Evolutionary conservation across 2,888 invertebrate genomes (phyloP).

Genomic region (Apamea sordens): DNA sequence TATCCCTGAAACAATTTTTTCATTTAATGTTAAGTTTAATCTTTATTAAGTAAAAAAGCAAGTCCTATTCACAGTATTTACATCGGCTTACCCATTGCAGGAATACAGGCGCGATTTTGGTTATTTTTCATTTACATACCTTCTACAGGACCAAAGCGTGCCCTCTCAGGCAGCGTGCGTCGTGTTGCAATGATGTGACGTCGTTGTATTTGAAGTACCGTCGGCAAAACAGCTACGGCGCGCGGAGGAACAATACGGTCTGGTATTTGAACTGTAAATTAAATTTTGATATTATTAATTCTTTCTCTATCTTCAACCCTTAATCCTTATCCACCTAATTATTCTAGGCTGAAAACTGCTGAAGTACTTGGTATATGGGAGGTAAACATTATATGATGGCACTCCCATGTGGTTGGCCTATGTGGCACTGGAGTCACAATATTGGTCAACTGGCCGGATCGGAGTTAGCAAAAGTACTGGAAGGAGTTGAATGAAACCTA

Average conservation of each 20-base stretch:
- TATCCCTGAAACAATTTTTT: slow-evolving; percentile 69
- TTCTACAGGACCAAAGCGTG: slow-evolving; percentile 94
- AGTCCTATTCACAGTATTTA: neutral
- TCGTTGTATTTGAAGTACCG: slow-evolving; percentile 88
- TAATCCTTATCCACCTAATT: neutral
- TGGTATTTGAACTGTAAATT: slow-evolving; percentile 85
- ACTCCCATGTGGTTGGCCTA: no score
- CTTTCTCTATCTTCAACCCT: no score
- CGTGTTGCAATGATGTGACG: slow-evolving; percentile 92
- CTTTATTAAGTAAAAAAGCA: neutral
- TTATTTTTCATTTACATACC: slow-evolving; percentile 21
- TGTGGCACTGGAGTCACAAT: neutral
- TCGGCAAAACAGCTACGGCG: slow-evolving; percentile 94
- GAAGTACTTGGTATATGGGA: neutral
- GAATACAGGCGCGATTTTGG: neutral
- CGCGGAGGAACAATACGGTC: slow-evolving; percentile 93
- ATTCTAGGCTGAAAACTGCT: neutral
- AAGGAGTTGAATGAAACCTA: neutral
- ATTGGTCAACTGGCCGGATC: neutral
- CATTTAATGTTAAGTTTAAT: neutral
- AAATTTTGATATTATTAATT: neutral
- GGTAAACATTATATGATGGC: neutral
- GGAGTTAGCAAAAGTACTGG: neutral
- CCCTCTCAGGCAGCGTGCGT: slow-evolving; percentile 92
- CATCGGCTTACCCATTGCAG: neutral